Evolutionary conservation across 2,888 invertebrate species (phyloP).

Genomic region (Amiota mariae): DNA sequence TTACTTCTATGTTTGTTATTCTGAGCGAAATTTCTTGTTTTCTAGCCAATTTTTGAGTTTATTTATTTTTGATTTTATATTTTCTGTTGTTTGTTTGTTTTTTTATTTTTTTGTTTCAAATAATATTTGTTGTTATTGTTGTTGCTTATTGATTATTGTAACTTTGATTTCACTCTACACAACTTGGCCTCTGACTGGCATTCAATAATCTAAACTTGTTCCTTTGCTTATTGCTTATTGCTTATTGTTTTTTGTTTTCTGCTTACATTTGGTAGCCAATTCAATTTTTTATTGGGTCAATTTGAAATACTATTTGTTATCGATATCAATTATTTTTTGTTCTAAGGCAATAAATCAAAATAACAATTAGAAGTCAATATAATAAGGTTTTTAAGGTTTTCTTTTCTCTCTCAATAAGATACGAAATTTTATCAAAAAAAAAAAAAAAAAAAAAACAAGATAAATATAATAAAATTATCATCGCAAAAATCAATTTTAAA

Average conservation of each 20-base stretch:
- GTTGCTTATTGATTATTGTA: conserved; percentile 8
- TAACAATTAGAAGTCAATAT: no score
- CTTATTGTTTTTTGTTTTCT: not conserved
- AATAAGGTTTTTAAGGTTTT: no score
- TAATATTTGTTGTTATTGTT: conserved; percentile 4
- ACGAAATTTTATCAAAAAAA: no score
- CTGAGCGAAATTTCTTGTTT: not conserved
- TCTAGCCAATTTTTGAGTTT: not conserved
- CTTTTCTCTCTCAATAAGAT: no score
- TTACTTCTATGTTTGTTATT: conserved; percentile 20
- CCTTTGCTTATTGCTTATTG: not conserved
- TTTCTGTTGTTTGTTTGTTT: no score
- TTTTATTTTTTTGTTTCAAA: not conserved
- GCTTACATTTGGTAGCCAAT: not conserved
- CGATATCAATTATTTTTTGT: not conserved
- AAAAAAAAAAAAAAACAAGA: no score
- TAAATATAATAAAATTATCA: no score
- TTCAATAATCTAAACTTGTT: not conserved
- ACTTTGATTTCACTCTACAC: no score
- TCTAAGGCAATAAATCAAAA: no score
- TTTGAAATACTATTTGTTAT: not conserved
- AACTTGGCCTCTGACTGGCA: no score
- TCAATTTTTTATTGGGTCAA: conserved; percentile 2
- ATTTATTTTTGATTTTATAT: not conserved
- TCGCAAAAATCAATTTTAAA: no score